Evolutionary conservation across 2,113 vertebrate species (phyloP).

Genomic region (Leiothrix lutea): DNA sequence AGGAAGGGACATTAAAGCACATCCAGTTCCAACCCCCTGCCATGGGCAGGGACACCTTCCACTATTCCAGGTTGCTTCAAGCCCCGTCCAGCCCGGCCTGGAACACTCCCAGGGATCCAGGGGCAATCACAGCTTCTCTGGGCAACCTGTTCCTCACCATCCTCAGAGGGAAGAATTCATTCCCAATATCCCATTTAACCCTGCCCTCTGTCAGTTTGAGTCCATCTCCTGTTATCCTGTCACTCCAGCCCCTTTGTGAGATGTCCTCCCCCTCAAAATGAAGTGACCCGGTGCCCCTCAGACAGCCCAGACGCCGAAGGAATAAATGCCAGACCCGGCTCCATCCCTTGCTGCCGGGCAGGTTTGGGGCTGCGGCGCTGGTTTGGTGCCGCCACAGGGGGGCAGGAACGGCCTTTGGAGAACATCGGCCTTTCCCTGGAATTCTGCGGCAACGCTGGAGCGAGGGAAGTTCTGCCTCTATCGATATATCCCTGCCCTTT

Average conservation of each 20-base stretch:
- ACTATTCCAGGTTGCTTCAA: neutral
- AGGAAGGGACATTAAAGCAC: neutral
- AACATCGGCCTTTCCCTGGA: neutral
- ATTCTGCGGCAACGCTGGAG: accelerated
- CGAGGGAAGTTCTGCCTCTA: neutral
- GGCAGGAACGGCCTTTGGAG: conserved; percentile 70
- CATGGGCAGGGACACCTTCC: neutral
- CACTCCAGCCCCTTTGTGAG: neutral
- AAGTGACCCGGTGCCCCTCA: neutral
- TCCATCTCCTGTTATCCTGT: neutral
- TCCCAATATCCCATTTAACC: neutral
- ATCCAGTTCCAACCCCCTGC: accelerated
- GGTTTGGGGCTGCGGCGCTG: neutral
- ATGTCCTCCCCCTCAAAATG: accelerated
- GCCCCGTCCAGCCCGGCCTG: accelerated
- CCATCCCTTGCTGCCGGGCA: neutral
- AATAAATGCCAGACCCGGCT: neutral
- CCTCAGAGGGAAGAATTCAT: accelerated
- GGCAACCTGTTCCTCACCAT: accelerated
- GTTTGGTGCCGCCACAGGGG: conserved; percentile 62
- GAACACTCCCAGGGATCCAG: neutral
- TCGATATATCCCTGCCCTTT: neutral
- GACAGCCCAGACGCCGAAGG: accelerated
- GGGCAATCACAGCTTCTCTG: neutral
- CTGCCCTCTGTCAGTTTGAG: accelerated